A percentile compares a stretch with the other conserved stretches of the same genome.
These are phyloP conservation scores for Apistogramma diplotaenia DNA, from an alignment of 2,113 vertebrate genomes.

Conservation along the genomic window DNA sequence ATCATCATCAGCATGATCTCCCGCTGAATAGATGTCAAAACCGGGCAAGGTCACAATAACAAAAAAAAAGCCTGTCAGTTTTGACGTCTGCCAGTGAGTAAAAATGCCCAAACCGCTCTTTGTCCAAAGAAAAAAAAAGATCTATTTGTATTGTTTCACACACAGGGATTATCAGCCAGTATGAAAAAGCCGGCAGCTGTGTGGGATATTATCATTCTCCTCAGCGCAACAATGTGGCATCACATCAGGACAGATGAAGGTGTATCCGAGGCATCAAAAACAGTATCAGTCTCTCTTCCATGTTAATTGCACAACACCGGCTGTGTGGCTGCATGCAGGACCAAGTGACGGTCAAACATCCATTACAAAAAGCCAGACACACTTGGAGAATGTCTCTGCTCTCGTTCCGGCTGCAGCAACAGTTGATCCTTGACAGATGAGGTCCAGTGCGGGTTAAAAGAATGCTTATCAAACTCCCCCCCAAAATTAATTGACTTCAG, in stretches of 20 bases:
- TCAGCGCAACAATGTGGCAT: slow-evolving; percentile 65
- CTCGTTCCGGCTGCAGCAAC: slow-evolving; percentile 73
- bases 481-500: slow-evolving; percentile 44
- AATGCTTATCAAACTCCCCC: slow-evolving; percentile 45
- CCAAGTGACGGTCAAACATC: slow-evolving; percentile 66
- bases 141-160: slow-evolving; percentile 29
- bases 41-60: slow-evolving; percentile 67
- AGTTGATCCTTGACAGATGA: slow-evolving; percentile 75
- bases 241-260: slow-evolving; percentile 70
- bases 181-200: slow-evolving; percentile 53
- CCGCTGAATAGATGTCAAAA: slow-evolving; percentile 48
- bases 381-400: slow-evolving; percentile 52
- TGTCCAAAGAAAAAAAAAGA: neutral
- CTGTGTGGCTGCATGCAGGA: slow-evolving; percentile 44
- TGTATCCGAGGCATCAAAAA: slow-evolving; percentile 65
- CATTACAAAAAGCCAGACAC: slow-evolving; percentile 38
- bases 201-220: slow-evolving; percentile 65
- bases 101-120: slow-evolving; percentile 20
- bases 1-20: slow-evolving; percentile 81
- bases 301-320: slow-evolving; percentile 59
- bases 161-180: slow-evolving; percentile 31
- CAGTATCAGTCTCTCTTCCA: slow-evolving; percentile 69
- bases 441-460: slow-evolving; percentile 27
- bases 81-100: slow-evolving; percentile 26
- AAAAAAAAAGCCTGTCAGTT: slow-evolving; percentile 38